Evolutionary conservation across 2,113 vertebrate species (phyloP), one percentile per base, ranked within the genome.

Genomic region (Leptobrachium ailaonicum): DNA sequence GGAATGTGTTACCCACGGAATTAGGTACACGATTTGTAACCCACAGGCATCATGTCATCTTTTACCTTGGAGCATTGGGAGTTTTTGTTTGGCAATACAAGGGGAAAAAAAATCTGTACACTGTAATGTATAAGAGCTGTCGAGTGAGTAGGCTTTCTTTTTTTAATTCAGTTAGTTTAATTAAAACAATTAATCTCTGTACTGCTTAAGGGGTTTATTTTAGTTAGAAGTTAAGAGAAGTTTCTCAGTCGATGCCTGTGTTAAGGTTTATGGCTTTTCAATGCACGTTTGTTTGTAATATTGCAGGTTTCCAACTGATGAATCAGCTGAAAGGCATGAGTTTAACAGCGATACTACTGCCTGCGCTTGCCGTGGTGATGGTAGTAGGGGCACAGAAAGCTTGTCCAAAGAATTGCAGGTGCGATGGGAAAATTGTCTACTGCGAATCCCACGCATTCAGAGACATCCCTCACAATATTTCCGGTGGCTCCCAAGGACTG

Each of bases 381-480:
- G 91, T 94, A 1, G 79, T 88, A 58, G 90, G 92, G 74, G 95
- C 97, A 69, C 96, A 98, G 91, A 93, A 96, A 82, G 93, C 96
- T 79, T 99, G 97, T 90, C 96, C 96, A 79, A 94, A 85, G 88
- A 98, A 89, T 91, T 99, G 97, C 89, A 92, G 97, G 86, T 99
- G 97, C 47, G 97, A 99, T 79, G 97, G 97, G 85, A 98, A 98
- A 91, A 99, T 99, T 77, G 96, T 98, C 64, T 99, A 99, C 91
- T 99, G 97, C 40, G 97, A 99, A 84, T 99, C 97, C 66, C 97
- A 95, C 7, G 97, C 96, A 1, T 97, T 99, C 80, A 90, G 93
- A 63, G 96, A 97, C 77, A 95, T 99, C 87, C 97, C 97, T 6
- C 93, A 90, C 85, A 99, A 99, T 64, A 96, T 99, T 84, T 99